A percentile compares a stretch with the other conserved stretches of the same genome.
phyloP scores from a whole-genome alignment of 2,888 invertebrate species.

The Cataglyphis altisquamis region DNA sequence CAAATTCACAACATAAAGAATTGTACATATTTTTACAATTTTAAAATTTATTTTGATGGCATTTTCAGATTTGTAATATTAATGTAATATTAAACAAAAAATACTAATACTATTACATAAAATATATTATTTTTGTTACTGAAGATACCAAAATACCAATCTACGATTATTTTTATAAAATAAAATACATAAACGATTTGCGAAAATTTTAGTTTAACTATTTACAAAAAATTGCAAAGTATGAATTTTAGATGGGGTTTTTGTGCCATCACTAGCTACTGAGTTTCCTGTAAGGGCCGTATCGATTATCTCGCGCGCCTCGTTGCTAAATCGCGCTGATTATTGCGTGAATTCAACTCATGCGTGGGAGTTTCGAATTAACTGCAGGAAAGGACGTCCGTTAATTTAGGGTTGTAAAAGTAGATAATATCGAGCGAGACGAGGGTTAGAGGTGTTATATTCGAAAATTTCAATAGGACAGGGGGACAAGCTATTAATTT shows the following conservation, averaged over 20 bases:
- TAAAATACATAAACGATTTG: background rate
- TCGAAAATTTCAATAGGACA: background rate
- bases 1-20: background rate
- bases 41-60: background rate
- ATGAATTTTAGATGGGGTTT: conserved; percentile 29
- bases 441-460: background rate
- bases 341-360: conserved; percentile 21
- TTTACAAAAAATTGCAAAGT: background rate
- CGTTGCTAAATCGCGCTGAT: conserved; percentile 12
- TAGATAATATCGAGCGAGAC: conserved; percentile 3
- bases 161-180: background rate
- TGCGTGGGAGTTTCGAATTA: conserved; percentile 16
- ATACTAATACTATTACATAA: background rate
- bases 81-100: background rate
- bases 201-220: background rate
- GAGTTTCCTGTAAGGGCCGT: conserved; percentile 62
- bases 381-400: conserved; percentile 14
- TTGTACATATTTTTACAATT: background rate
- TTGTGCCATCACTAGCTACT: conserved; percentile 44
- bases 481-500: background rate
- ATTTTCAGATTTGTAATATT: background rate
- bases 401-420: background rate
- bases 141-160: background rate
- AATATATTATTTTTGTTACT: background rate
- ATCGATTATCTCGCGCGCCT: conserved; percentile 50